Evolutionary conservation across 2,113 vertebrate species (phyloP), one percentile per base, ranked within the genome.

Genomic region (Sinocyclocheilus anophthalmus): DNA sequence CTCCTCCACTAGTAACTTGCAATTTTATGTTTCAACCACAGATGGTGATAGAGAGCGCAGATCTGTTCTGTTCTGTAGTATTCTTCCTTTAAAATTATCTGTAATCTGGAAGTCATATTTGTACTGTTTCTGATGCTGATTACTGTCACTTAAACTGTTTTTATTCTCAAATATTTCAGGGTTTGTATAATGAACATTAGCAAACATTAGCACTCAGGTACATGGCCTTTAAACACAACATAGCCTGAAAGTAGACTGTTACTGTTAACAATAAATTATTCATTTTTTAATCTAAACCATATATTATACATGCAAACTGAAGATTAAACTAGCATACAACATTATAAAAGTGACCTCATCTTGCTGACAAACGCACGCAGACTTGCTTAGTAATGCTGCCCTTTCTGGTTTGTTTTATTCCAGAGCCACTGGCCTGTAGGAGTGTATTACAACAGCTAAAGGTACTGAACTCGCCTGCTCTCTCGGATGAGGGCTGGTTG

Each of bases 401-500:
- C 45, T 83, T 83, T 69, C 24, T 48, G 48, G 18, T 83, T 69
- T 69, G 42, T 26, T 69, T 45, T 45, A 26, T 69, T 50, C 11
- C 59, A 81, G 59, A 65, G 53, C n/a, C 33, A 65, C 55, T 39
- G 77, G 77, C 30, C 10, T 7, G 12, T 79, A 79, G 20, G 78
- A 65, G 24, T 53, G 18, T 33, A 82, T 69, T 33, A 53, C 63
- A 82, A 53, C 69, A n/a, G 63, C 80, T 79, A 22, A 76, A 77
- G 77, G 77, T 80, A 80, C 10, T 42, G 30, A 57, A 12, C 42
- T 69, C 5, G 55, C 26, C 65, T 37, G 65, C 53, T 88, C 61
- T 85, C 13, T 72, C 57, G 84, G 45, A 80, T 14, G 45, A 77
- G 67, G 82, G 86, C 24, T 84, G 20, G 65, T 79, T 65, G 67